Base-by-base conservation (phyloP, 2,113 vertebrate species). In the Vulpes ferrilata region DNA sequence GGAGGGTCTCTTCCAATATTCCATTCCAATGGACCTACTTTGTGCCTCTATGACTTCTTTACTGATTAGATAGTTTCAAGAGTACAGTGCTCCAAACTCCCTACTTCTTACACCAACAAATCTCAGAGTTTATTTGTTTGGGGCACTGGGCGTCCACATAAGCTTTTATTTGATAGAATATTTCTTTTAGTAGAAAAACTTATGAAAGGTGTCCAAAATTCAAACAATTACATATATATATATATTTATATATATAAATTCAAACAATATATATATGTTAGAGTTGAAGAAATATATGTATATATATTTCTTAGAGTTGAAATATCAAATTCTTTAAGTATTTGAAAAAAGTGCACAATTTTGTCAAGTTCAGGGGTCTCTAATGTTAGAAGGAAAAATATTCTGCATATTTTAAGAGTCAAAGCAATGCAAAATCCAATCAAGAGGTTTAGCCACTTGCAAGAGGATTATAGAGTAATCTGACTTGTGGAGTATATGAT, bases 381-480 rank as follows among this genome's bases (percentile, higher is more conserved):
- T 84, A 85, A 51, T 22, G 25, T 84, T 81, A 85, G 43, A 93
- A 60, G n/a, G 57, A 74, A 88, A 93, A 92, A 64, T 3, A n/a
- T 81, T 67, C 38, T 88, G 5, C 53, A 38, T 95, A 67, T 79
- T 74, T 94, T 93, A 84, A 53, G 22, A 88, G 69, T 9, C 59
- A 93, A 74, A 88, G 20, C 88, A 43, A 76, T 64, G 22, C 27
- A 93, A 81, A 90, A 86, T 90, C 43, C 51, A 95, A 55, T 88
- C 59, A 93, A 69, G 76, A 76, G 5, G 13, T 48, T 17, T 55
- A 82, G 7, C 12, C 69, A 74, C 32, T 43, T 81, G 60, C 53
- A 35, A 96, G 51, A 43, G 38, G 51, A 82, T 67, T 87, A 8
- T 11, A 76, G 51, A 60, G 15, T 86, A 78, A 82, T 94, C 51